Evolutionary conservation across 2,888 invertebrate species (phyloP).

Genomic region (Drosophila borborema): DNA sequence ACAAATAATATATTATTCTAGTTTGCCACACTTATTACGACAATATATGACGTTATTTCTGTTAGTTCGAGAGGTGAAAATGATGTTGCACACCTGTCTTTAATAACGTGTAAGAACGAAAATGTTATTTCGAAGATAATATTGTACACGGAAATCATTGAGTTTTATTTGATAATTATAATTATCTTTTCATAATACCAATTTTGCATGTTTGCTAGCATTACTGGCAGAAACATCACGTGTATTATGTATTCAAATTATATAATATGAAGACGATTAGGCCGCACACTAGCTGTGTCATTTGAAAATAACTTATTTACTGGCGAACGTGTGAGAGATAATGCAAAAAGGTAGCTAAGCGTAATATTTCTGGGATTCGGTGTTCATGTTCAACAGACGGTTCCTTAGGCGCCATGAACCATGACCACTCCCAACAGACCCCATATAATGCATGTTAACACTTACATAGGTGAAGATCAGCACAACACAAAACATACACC

Average conservation of each 20-base stretch:
- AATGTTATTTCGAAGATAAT: background rate
- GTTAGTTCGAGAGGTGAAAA: too few species aligned
- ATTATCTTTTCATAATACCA: conserved; percentile 1
- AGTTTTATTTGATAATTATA: conserved; percentile 1
- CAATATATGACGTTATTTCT: too few species aligned
- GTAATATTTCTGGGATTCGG: conserved; percentile 38
- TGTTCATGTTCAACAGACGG: conserved; percentile 12
- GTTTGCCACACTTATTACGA: too few species aligned
- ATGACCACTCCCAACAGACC: conserved; percentile 50
- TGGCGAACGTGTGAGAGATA: conserved; percentile 5
- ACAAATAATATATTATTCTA: too few species aligned
- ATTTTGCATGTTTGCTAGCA: conserved; percentile 4
- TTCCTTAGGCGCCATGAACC: conserved; percentile 47
- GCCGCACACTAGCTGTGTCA: conserved; percentile 5
- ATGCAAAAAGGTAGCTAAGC: conserved; percentile 22
- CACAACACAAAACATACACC: conserved; percentile 17
- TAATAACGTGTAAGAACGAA: background rate
- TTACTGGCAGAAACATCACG: background rate
- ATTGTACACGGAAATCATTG: background rate
- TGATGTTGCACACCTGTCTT: background rate
- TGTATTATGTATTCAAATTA: conserved; percentile 8
- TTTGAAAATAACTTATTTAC: conserved; percentile 4
- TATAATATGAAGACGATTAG: conserved; percentile 3
- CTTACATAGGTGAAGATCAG: conserved; percentile 28
- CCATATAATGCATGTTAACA: conserved; percentile 12